phyloP scores from a whole-genome alignment of 1,140 invertebrate genomes.

The Plodia interpunctella region DNA sequence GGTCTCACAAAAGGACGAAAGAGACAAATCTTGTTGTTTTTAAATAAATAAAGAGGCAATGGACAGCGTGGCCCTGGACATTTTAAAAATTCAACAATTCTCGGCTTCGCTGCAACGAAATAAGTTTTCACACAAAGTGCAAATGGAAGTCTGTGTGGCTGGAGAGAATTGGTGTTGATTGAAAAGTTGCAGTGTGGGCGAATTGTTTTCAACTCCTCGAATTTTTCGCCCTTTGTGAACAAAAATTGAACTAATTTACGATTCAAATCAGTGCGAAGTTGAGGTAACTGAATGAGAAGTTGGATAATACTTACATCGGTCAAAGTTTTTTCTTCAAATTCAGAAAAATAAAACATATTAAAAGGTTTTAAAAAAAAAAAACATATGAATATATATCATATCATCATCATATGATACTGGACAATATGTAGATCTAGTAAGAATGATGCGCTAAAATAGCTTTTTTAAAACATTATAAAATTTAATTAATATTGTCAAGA shows the following conservation, averaged over 20 bases:
- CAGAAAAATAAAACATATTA: no score
- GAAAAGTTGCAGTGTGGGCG: background rate
- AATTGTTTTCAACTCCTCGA: background rate
- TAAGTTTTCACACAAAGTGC: slow-evolving; percentile 7
- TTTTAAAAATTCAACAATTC: slow-evolving; percentile 12
- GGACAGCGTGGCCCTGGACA: background rate
- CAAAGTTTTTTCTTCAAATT: no score
- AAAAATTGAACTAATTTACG: background rate
- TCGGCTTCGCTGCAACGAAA: slow-evolving; percentile 1
- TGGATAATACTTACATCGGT: no score
- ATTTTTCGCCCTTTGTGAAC: background rate
- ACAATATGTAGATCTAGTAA: no score
- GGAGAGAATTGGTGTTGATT: slow-evolving; percentile 1
- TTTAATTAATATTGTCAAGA: no score
- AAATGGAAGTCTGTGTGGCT: background rate
- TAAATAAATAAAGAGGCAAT: slow-evolving; percentile 9
- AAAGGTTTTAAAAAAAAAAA: no score
- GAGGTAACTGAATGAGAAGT: no score
- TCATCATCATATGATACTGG: no score
- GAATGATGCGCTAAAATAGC: no score
- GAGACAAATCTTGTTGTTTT: slow-evolving; percentile 7
- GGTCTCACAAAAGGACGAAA: background rate
- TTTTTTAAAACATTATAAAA: no score
- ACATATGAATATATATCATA: no score
- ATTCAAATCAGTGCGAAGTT: background rate